Conservation (phyloP, 2,113 vertebrate genomes). For the Myotis lucifugus region DNA sequence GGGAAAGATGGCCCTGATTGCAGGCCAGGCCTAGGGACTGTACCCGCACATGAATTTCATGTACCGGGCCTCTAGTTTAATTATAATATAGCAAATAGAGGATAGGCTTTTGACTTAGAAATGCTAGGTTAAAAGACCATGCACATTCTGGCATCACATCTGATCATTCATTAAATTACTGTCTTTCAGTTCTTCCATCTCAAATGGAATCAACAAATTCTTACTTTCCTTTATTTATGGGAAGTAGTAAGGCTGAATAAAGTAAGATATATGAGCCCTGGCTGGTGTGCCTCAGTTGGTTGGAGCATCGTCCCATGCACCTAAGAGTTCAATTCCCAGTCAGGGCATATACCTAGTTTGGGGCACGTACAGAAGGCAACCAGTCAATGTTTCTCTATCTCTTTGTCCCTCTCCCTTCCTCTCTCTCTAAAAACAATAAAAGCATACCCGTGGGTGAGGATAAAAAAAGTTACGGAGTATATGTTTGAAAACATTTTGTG, state of each 20-base stretch:
- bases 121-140: background rate
- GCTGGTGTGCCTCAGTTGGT: background rate
- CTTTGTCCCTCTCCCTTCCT: background rate
- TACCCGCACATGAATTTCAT: too few relatives aligned
- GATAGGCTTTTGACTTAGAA: background rate
- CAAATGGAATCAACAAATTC: background rate
- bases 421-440: background rate
- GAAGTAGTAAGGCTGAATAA: background rate
- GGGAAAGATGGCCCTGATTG: too few relatives aligned
- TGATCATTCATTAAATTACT: background rate
- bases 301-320: background rate
- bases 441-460: background rate
- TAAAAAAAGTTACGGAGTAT: background rate
- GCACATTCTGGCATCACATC: background rate
- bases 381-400: background rate
- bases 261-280: background rate
- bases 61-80: background rate
- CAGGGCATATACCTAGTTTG: too few relatives aligned
- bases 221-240: slow-evolving; percentile 10
- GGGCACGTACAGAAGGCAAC: background rate
- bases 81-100: background rate
- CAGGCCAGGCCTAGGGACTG: too few relatives aligned
- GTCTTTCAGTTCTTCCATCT: background rate
- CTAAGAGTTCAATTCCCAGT: background rate
- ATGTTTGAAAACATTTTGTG: background rate